phyloP scores from a whole-genome alignment of 2,113 vertebrate species.

The Amblyornis subalaris region DNA sequence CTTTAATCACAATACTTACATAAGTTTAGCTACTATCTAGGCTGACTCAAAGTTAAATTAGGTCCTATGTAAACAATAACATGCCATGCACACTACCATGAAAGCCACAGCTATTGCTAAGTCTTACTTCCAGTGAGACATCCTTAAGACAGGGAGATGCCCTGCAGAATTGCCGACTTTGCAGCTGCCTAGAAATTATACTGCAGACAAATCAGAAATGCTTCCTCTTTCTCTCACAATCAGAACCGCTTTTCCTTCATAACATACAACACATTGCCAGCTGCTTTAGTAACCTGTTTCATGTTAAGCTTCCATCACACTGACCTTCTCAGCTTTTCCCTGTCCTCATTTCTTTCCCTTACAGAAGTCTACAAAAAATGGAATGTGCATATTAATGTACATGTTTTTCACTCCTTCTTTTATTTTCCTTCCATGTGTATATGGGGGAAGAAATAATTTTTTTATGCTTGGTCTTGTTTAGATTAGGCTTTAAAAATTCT shows the following conservation, averaged over 20 bases:
- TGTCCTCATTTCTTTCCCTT: neutral
- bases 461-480: neutral
- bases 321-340: neutral
- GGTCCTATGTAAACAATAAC: neutral
- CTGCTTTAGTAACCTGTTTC: conserved; percentile 8
- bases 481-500: neutral
- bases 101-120: neutral
- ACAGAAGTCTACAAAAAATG: neutral
- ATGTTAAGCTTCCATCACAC: neutral
- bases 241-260: neutral
- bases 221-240: neutral
- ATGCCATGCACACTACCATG: neutral
- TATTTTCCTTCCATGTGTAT: neutral
- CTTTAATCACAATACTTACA: neutral
- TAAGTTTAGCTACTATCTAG: neutral
- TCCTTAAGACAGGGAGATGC: neutral
- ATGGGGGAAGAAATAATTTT: neutral
- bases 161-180: neutral
- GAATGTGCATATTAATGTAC: neutral
- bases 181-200: neutral
- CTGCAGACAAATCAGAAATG: neutral
- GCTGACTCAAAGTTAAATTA: neutral
- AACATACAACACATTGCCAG: neutral
- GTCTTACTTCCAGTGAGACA: neutral
- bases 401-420: neutral